Base-by-base conservation (phyloP, 1,140 invertebrate species). In the Drosophila carrolli region DNA sequence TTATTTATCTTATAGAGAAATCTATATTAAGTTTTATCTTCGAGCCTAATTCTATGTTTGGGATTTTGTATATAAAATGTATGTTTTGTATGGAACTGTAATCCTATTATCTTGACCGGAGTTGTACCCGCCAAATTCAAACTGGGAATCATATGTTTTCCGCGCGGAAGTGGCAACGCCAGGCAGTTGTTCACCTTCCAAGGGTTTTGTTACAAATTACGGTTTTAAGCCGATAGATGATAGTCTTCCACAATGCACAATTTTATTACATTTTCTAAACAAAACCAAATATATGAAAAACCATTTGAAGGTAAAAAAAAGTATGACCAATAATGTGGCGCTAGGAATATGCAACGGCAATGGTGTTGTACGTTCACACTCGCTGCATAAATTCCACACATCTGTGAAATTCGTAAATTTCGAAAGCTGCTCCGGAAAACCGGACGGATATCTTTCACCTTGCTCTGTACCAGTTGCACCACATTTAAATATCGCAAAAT, bases 361-460 rank as follows among this genome's bases (percentile, higher is more conserved):
- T 4, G 11, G 1, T 23, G 14, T 14, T 14, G 14, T 8, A 46
- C 14, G 62, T 56, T 65, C 62, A 61, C 57, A 61, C 57, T 56
- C 60, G 40, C 55, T 44, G 61, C 62, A 46, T 32, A 63, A 56
- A 32, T 35, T 63, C 38, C 51, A 16, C 9, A 61, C 19, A 48
- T 41, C n/a, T 38, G 55, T 16, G 46, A 29, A 63, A 58, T 65
- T 61, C 9, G 47, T 61, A 40, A 78, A 66, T 43, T 54, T 59
- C 35, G 78, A 82, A 78, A 78, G 76, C 73, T 63, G 59, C 58
- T 83, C 57, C 55, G 16, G 55, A 50, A 68, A 68, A 84, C 80
- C 63, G 77, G 63, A 50, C 59, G 32, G 41, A 65, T 32, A 56
- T 43, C 66, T 46, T 50, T 53, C 68, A 77, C 68, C 78, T 61